phyloP scores from a whole-genome alignment of 2,113 vertebrate species.

The Rhinoderma darwinii region DNA sequence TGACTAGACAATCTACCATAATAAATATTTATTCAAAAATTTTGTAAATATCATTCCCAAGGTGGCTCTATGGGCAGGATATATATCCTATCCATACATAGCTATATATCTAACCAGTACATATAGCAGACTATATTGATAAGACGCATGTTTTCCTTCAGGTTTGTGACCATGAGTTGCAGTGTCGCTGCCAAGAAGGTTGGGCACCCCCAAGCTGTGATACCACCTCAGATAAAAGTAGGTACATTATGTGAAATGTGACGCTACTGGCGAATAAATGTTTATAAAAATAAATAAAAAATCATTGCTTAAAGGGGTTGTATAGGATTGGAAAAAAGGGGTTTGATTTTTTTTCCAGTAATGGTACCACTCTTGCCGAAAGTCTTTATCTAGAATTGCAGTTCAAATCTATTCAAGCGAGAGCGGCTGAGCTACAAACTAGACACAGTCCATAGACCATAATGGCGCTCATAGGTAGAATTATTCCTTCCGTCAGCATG shows the following conservation, averaged over 20 bases:
- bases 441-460: background rate
- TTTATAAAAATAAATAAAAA: no score
- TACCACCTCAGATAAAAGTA: slow-evolving; percentile 65
- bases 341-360: no score
- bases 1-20: no score
- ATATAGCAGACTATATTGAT: background rate
- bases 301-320: no score
- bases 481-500: no score
- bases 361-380: background rate
- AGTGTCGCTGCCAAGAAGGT: slow-evolving; percentile 77
- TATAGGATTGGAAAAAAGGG: no score
- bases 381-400: background rate
- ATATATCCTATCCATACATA: no score
- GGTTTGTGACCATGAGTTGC: slow-evolving; percentile 76
- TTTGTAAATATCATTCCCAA: no score
- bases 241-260: slow-evolving; percentile 56
- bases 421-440: background rate
- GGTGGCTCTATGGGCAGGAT: no score
- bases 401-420: no score
- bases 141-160: slow-evolving; percentile 46
- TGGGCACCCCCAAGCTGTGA: slow-evolving; percentile 72
- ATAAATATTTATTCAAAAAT: no score
- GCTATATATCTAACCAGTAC: no score
- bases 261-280: background rate
- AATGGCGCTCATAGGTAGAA: background rate